Conservation (phyloP, 2,113 vertebrate genomes). For the Ophiodon elongatus region DNA sequence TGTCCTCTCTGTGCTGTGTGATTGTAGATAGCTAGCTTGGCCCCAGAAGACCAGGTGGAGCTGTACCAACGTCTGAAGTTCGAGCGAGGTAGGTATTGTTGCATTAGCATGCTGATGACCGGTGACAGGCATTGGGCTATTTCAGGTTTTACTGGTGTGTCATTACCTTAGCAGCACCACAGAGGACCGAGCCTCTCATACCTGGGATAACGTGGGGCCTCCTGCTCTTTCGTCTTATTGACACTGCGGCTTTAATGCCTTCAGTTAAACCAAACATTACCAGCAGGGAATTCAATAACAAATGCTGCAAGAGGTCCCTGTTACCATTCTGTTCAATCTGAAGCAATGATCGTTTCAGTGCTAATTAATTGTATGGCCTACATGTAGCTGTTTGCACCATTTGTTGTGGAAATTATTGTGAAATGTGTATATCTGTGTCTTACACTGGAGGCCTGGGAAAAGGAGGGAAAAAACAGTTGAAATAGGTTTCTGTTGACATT, state of each 20-base stretch:
- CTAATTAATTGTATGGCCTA: background rate
- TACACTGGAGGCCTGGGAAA: background rate
- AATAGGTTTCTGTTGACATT: slow-evolving; percentile 43
- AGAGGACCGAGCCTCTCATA: slow-evolving; percentile 41
- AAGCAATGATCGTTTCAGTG: background rate
- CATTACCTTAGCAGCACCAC: slow-evolving; percentile 15
- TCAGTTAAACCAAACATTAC: background rate
- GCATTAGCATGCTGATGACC: slow-evolving; percentile 11
- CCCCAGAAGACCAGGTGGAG: slow-evolving; percentile 88
- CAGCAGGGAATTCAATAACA: background rate
- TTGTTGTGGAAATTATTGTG: slow-evolving; percentile 1
- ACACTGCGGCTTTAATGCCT: background rate
- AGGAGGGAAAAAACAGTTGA: background rate
- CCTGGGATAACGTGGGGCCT: slow-evolving; percentile 30
- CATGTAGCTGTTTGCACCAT: slow-evolving; percentile 1
- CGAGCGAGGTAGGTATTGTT: slow-evolving; percentile 88
- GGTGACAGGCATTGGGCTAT: slow-evolving; percentile 35
- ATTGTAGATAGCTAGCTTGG: slow-evolving; percentile 91
- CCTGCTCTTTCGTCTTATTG: slow-evolving; percentile 6
- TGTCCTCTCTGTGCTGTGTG: slow-evolving; percentile 49
- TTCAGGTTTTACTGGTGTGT: slow-evolving; percentile 46
- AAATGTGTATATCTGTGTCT: background rate
- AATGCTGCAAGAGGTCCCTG: background rate
- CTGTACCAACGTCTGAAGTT: slow-evolving; percentile 92
- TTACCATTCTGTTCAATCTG: background rate